phyloP scores from a whole-genome alignment of 2,888 invertebrate species.

The Heliconius ethilla region DNA sequence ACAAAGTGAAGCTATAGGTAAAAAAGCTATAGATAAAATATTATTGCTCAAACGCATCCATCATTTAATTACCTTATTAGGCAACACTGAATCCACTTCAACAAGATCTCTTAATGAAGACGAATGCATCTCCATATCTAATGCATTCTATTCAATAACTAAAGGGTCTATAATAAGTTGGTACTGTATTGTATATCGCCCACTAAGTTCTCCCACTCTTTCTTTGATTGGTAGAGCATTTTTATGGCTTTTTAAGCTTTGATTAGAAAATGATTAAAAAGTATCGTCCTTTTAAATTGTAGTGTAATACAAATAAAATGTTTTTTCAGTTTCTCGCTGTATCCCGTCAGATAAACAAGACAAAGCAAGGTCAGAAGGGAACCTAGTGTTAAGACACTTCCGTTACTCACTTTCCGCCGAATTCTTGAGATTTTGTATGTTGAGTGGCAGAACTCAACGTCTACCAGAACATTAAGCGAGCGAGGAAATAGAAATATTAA shows the following conservation, averaged over 20 bases:
- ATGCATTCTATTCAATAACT: not conserved
- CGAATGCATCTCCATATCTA: conserved; percentile 13
- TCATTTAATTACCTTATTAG: conserved; percentile 11
- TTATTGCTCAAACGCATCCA: not conserved
- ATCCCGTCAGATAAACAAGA: too few species aligned
- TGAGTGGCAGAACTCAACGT: not conserved
- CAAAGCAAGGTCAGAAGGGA: not conserved
- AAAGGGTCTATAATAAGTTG: not conserved
- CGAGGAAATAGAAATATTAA: not conserved
- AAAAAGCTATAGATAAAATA: not conserved
- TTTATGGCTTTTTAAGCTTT: not conserved
- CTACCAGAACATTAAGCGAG: not conserved
- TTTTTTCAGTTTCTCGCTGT: not conserved
- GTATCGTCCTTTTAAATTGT: not conserved
- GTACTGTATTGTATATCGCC: conserved; percentile 8
- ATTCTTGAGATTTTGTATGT: not conserved
- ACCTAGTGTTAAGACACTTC: not conserved
- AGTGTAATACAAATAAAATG: not conserved
- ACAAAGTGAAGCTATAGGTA: not conserved
- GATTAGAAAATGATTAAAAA: not conserved
- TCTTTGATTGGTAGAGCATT: not conserved
- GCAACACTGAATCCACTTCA: conserved; percentile 8
- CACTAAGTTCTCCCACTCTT: not conserved
- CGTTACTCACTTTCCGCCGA: not conserved
- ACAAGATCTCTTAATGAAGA: conserved; percentile 15